Percentiles rank a stretch among this genome's conserved stretches.
Conservation (phyloP, 2,888 invertebrate genomes). For the Clepsis dumicolana region DNA sequence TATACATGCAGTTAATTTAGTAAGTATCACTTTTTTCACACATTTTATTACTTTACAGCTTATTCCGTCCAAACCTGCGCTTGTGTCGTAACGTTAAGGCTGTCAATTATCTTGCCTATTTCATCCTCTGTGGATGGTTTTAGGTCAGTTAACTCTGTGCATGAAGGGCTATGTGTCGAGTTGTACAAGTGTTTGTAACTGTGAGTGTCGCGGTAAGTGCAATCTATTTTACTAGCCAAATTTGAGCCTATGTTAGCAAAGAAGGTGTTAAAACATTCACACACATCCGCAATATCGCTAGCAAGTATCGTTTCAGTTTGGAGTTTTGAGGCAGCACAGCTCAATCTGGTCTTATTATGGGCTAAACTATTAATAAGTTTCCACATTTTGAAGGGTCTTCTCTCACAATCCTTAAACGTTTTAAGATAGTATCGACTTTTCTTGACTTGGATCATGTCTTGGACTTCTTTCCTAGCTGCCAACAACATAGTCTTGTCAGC, state of each 20-base stretch:
- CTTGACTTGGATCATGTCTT: not conserved
- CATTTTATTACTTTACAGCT: not conserved
- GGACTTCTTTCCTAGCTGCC: slow-evolving; percentile 10
- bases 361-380: slow-evolving; percentile 41
- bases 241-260: slow-evolving; percentile 31
- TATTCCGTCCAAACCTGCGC: not conserved
- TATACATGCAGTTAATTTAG: not conserved
- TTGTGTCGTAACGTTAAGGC: not conserved
- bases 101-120: not conserved
- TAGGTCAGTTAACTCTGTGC: not conserved
- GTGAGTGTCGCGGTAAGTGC: too few species aligned
- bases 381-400: slow-evolving; percentile 42
- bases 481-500: too few species aligned
- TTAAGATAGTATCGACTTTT: slow-evolving; percentile 20
- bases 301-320: not conserved
- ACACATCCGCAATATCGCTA: slow-evolving; percentile 31
- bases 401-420: slow-evolving; percentile 19
- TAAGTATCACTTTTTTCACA: not conserved
- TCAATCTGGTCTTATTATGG: too few species aligned
- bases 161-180: not conserved
- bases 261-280: slow-evolving; percentile 33
- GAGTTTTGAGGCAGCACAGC: slow-evolving; percentile 33
- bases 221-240: slow-evolving; percentile 25
- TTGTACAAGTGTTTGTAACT: not conserved
- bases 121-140: not conserved